Evolutionary conservation across 1,140 invertebrate species (phyloP), one percentile per base, ranked within the genome.

Genomic region (Rhizoglyphus robini): DNA sequence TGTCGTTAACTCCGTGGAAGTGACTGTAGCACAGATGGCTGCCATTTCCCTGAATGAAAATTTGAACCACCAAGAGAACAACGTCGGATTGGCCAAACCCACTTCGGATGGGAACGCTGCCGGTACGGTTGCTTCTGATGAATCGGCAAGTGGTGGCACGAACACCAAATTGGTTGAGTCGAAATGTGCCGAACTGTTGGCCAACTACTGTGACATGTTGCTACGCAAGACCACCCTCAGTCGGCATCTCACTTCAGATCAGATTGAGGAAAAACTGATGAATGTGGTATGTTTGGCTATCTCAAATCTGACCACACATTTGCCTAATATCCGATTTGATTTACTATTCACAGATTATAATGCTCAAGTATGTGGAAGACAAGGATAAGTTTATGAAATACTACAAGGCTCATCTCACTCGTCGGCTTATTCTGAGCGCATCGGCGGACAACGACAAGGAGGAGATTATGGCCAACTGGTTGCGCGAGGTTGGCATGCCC

Each of bases 361-460:
- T 99, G 47, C 79, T 99, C 51, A 99, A 99, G 78, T 99, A 99
- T 79, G 93, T 99, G 58, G 89, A 94, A 75, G 98, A 98, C 76
- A 99, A 99, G 76, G 96, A 99, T 81, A 93, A 99, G 5, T 99
- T 99, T 75, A 99, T 99, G 95, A 81, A 94, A 68, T 98, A 96
- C 78, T 93, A 99, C 77, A 99, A 99, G 78, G 92, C 92, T 41
- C 95, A 99, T 81, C 81, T 99, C 69, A 98, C 95, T 29, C 79
- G 96, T 70, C 82, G 96, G 70, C 82, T 98, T 34, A 96, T 97
- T 72, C 79, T 97, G 58, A 93, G 96, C 71, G 91, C 90, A 18
- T 96, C 93, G 71, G 93, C 94, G 1, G 96, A 99, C 78, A 96
- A 90, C 69, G 96, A 99, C 75, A 97, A 97, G 75, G 96, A 99